Percentiles rank a stretch among this genome's conserved stretches.
phyloP scores from a whole-genome alignment of 1,140 invertebrate species.

The Triops longicaudatus region DNA sequence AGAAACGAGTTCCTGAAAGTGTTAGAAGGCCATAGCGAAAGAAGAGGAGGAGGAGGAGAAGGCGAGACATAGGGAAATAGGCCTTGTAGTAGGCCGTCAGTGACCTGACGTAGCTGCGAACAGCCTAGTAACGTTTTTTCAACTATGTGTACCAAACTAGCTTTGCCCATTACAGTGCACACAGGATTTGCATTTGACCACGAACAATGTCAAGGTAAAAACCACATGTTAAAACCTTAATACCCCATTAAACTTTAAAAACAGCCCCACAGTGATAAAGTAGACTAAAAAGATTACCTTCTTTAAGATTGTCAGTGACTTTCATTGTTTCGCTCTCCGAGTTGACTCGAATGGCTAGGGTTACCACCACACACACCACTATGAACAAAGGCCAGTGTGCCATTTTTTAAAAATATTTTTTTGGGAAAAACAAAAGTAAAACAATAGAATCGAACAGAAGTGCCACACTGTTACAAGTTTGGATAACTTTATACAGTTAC shows the following conservation, averaged over 20 bases:
- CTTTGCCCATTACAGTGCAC: slow-evolving; percentile 11
- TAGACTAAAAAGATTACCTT: too few relatives aligned
- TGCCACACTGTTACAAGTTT: neutral
- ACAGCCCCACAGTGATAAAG: too few relatives aligned
- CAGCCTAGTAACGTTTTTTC: neutral
- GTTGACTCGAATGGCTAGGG: neutral
- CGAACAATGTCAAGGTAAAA: slow-evolving; percentile 1
- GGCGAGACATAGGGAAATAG: neutral
- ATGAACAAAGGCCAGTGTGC: neutral
- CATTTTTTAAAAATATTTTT: neutral
- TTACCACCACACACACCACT: neutral
- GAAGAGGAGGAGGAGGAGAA: too few relatives aligned
- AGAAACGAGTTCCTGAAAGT: neutral
- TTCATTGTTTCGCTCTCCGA: neutral
- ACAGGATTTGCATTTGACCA: slow-evolving; percentile 1
- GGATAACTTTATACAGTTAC: neutral
- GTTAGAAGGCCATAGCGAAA: too few relatives aligned
- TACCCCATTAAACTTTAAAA: too few relatives aligned
- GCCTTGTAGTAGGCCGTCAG: neutral
- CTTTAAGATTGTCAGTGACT: neutral
- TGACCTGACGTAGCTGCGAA: slow-evolving; percentile 5
- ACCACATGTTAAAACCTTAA: too few relatives aligned
- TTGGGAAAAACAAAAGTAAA: neutral
- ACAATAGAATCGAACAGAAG: neutral
- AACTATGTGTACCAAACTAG: slow-evolving; percentile 10